These are phyloP conservation scores for Sabellastarte sp. DNA, from an alignment of 2,888 invertebrate species.

Conservation along the genomic window DNA sequence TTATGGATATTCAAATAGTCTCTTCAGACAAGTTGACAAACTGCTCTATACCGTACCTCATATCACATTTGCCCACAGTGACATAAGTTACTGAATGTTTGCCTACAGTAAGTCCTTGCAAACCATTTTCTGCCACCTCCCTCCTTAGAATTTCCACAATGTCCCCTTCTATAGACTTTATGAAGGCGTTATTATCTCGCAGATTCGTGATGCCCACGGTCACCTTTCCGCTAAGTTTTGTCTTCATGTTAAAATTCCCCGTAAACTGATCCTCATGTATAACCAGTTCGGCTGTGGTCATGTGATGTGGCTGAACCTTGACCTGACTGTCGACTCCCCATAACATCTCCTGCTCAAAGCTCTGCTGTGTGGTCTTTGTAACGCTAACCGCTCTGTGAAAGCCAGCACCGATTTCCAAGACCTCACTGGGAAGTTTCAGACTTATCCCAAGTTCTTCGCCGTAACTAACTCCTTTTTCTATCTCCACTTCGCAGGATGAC, in stretches of 20 bases:
- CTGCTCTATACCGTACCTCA: background rate
- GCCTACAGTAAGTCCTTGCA: background rate
- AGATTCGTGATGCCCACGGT: slow-evolving; percentile 27
- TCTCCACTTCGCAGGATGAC: slow-evolving; percentile 43
- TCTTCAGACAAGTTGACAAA: slow-evolving; percentile 3
- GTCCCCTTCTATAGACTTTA: slow-evolving; percentile 20
- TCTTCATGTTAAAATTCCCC: slow-evolving; percentile 55
- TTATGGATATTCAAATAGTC: too few relatives aligned
- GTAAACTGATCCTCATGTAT: slow-evolving; percentile 60
- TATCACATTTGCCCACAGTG: background rate
- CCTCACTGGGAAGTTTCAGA: slow-evolving; percentile 58
- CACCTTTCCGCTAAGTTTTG: slow-evolving; percentile 44
- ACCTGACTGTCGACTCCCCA: slow-evolving; percentile 61
- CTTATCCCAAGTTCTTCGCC: slow-evolving; percentile 20
- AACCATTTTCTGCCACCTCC: background rate
- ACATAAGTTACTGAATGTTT: background rate
- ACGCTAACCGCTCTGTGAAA: slow-evolving; percentile 57
- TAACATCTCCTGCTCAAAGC: slow-evolving; percentile 55
- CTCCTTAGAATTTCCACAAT: background rate
- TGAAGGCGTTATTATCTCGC: slow-evolving; percentile 31
- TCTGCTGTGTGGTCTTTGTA: slow-evolving; percentile 51
- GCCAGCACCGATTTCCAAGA: slow-evolving; percentile 57
- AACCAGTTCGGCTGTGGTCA: slow-evolving; percentile 59
- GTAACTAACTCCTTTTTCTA: background rate
- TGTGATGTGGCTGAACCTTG: slow-evolving; percentile 34